Base-by-base conservation (phyloP, 2,113 vertebrate species). In the Rhynchomys soricoides region DNA sequence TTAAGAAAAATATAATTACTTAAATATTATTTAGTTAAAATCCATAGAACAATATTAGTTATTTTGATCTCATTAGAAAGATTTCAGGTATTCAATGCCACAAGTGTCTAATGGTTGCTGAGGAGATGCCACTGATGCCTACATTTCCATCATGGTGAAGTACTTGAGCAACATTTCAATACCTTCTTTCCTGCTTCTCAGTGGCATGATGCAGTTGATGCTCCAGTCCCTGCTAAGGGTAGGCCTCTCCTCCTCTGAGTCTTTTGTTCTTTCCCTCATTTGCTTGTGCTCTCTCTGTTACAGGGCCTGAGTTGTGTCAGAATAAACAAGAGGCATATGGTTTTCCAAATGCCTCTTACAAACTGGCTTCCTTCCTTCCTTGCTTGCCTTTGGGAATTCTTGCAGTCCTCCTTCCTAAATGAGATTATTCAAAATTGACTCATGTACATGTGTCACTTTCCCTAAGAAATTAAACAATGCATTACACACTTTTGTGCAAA, bases 351-450 rank as follows among this genome's bases (percentile, higher is more conserved):
- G 50, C 22, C 45, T 95, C 88, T 75, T 40, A 59, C 85, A 74
- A 91, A 94, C 52, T 74, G 57, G 12, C n/a, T 86, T 66, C 70
- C 48, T 93, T 66, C 70, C 43, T 89, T 73, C 52, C 26, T 94
- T 74, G 59, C 73, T 91, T n/a, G 22, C 86, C 64, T 29, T 92
- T 48, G 74, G 57, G 77, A 74, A 90, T 89, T 91, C 75, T 95
- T 93, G 82, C 59, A 85, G 15, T 77, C 57, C 37, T 75, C 37
- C 91, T 88, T 91, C 24, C 95, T 88, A 83, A 74, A 45, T 92
- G 79, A 94, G 70, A 7, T 96, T 62, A 86, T 75, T 29, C 48
- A 92, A 92, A 96, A 94, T 34, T 87, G 81, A 89, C 55, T 96
- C 62, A 37, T 12, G 89, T 89, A 21, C 31, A 73, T 89, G 68